Evolutionary conservation across 2,888 invertebrate genomes (phyloP).

Genomic region (Hypselothyrea guttata): DNA sequence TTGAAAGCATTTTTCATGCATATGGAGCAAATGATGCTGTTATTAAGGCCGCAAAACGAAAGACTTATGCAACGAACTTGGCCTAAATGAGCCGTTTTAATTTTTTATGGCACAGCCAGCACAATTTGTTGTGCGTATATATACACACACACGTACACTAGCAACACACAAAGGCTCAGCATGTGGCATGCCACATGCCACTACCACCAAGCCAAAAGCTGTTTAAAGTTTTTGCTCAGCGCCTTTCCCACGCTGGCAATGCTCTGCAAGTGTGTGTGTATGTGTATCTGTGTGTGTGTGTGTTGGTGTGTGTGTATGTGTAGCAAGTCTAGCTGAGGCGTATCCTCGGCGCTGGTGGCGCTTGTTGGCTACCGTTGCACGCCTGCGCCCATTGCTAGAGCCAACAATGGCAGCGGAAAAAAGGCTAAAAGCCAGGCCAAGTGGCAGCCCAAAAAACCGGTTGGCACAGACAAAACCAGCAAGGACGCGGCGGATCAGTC

Average conservation of each 20-base stretch:
- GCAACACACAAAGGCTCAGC: constrained; percentile 25
- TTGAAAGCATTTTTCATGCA: too few relatives aligned
- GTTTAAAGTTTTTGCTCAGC: neutral
- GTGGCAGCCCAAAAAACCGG: constrained; percentile 27
- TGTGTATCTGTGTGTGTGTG: constrained; percentile 8
- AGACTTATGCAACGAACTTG: constrained; percentile 74
- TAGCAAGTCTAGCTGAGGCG: constrained; percentile 53
- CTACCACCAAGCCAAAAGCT: neutral
- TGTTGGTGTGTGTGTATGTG: constrained; percentile 31
- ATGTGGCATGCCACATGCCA: constrained; percentile 51
- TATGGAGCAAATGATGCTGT: too few relatives aligned
- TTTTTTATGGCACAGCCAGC: neutral
- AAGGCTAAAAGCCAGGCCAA: constrained; percentile 14
- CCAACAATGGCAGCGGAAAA: constrained; percentile 1
- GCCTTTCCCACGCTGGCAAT: constrained; percentile 52
- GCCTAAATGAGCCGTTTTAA: neutral
- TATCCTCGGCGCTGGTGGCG: constrained; percentile 58
- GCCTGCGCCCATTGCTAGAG: constrained; percentile 26
- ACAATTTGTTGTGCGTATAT: neutral
- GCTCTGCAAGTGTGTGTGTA: neutral
- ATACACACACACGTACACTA: too few relatives aligned
- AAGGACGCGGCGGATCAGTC: too few relatives aligned
- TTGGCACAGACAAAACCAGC: constrained; percentile 26
- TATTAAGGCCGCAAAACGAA: constrained; percentile 47
- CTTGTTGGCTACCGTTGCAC: constrained; percentile 72